Conservation (phyloP, 1,140 invertebrate species). For the Diachasmimorpha longicaudata region DNA sequence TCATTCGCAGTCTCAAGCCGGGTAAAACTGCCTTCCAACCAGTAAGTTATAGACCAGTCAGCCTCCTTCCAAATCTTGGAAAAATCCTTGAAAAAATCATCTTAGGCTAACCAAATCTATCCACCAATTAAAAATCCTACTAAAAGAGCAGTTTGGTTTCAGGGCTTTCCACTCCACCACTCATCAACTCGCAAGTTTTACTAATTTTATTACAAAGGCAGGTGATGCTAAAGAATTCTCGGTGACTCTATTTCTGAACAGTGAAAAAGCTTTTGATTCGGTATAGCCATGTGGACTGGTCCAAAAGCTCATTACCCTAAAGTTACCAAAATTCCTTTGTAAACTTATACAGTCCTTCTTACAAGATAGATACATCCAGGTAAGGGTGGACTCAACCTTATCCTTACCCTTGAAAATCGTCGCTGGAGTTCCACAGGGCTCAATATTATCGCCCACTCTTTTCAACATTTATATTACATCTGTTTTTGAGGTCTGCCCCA, state of each 20-base stretch:
- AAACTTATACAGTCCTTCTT: no score
- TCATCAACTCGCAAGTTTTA: no score
- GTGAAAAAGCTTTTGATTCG: conserved; percentile 17
- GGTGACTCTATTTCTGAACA: not conserved
- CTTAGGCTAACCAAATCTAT: not conserved
- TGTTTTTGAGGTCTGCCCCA: no score
- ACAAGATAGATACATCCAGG: no score
- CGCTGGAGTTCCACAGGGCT: no score
- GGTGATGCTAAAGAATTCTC: not conserved
- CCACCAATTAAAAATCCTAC: not conserved
- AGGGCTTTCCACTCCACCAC: not conserved
- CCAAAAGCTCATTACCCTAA: no score
- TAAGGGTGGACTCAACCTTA: no score
- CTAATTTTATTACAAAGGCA: not conserved
- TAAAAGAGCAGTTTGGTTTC: not conserved
- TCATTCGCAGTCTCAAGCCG: conserved; percentile 44
- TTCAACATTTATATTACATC: no score
- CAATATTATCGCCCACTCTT: no score
- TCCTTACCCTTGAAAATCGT: no score
- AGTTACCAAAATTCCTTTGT: no score
- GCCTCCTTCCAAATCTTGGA: conserved; percentile 47
- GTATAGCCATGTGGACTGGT: not conserved
- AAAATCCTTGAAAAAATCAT: conserved; percentile 48
- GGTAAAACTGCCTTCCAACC: conserved; percentile 38
- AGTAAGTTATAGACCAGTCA: conserved; percentile 45